Base-by-base conservation (phyloP, 2,797 vertebrate genomes). In the Botia kubotai region DNA sequence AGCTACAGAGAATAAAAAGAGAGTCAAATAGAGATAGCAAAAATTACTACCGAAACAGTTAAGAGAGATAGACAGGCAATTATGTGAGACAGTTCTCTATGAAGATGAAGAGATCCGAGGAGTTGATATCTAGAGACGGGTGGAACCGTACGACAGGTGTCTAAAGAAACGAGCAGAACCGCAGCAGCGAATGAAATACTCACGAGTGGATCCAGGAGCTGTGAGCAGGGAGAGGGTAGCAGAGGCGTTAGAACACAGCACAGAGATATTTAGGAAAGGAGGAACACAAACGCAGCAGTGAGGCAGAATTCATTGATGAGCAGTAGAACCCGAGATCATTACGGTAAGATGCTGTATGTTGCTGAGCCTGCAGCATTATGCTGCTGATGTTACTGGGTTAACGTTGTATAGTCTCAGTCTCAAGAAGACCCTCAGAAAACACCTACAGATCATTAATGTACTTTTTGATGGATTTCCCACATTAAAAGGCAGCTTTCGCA, bases 171-270 rank as follows among this genome's bases (percentile, higher is more conserved):
- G 19, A 57, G 16, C 33, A 62, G 63, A 36, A 57, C 16, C 26
- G 58, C 66, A 66, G 74, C 57, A 76, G 79, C 76, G 82, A 62
- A 70, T 58, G 19, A 75, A 46, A 82, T 86, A 86, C 85, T 86
- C 85, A 86, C 85, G 85, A 84, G 81, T 86, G 71, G 79, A 86
- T 86, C 85, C 85, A 43, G 83, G 81, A 67, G 85, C 85, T 86
- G 85, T 86, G 83, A 84, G 85, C 72, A 74, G 81, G 66, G 74
- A 84, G 70, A 86, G 65, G 77, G 82, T 80, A 71, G 77, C 79
- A 69, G 79, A 65, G 65, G 68, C 70, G 76, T 84, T 84, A 86
- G 76, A 82, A 70, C 11, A 57, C 79, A 7, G 75, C 62, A 79
- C 53, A 75, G 36, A 50, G 21, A 48, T 60, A 60, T 69, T 48